A percentile compares a stretch with the other conserved stretches of the same genome.
These are phyloP conservation scores for Xanthorhoe designata DNA, from an alignment of 2,888 invertebrate species.

Conservation along the genomic window DNA sequence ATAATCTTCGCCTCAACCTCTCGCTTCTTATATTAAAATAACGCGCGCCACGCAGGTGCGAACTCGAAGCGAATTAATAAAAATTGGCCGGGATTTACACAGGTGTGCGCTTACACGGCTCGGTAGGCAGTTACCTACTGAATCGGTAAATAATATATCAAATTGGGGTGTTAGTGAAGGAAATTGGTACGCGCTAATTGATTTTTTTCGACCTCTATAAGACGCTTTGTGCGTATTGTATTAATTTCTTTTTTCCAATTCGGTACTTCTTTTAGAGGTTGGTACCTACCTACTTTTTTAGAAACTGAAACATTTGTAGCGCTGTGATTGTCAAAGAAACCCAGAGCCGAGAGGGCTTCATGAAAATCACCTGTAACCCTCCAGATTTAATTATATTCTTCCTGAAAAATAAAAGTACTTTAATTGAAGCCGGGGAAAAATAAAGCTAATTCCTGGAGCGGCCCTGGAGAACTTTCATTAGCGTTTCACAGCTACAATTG, in stretches of 20 bases:
- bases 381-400: conserved; percentile 75
- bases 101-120: conserved; percentile 45
- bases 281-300: conserved; percentile 15
- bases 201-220: conserved; percentile 36
- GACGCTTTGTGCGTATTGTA: conserved; percentile 18
- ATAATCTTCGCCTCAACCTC: conserved; percentile 81
- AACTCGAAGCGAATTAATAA: conserved; percentile 70
- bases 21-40: conserved; percentile 81
- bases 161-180: conserved; percentile 39
- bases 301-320: conserved; percentile 25
- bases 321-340: conserved; percentile 38
- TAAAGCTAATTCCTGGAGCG: conserved; percentile 73
- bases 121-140: conserved; percentile 43
- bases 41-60: conserved; percentile 72
- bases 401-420: conserved; percentile 69
- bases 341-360: conserved; percentile 33
- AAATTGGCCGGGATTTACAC: conserved; percentile 56
- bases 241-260: conserved; percentile 19
- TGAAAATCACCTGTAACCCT: conserved; percentile 60
- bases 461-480: conserved; percentile 77
- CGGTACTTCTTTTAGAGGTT: conserved; percentile 10
- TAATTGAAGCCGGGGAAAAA: conserved; percentile 74
- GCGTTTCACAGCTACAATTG: conserved; percentile 80
- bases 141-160: conserved; percentile 46
- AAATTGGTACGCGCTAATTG: conserved; percentile 43